Evolutionary conservation across 2,113 vertebrate species (phyloP), one percentile per base, ranked within the genome.

Genomic region (Arizona elegans): DNA sequence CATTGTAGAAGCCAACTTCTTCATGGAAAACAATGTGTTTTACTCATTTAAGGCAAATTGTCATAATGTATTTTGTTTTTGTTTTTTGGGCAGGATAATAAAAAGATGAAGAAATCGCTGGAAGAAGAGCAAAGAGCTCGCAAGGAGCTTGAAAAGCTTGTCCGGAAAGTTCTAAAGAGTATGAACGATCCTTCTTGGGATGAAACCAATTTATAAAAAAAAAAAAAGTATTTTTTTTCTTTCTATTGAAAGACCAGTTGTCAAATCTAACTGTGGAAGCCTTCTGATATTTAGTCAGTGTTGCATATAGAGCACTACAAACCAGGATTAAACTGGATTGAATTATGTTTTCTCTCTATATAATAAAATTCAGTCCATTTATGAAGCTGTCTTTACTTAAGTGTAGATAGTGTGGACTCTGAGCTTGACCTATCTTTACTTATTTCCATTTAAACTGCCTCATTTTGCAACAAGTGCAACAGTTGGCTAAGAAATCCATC

Each of bases 121-220:
- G 99, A 99, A 94, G 99, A 99, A 93, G 99, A 99, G 93, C 99
- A 99, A 96, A 98, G 98, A 96, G 99, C 99, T 50, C 98, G 99
- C 92, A 99, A 98, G 96, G 99, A 99, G 95, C 97, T 99, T 92
- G 99, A 99, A 92, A 99, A 99, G 95, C 98, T 99, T 94, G 98
- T 99, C 96, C 97, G 98, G 96, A 99, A 98, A 94, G 98, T 99
- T 94, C 96, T 99, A 90, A 99, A 99, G 98, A 99, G 97, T 96
- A 98, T 99, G 97, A 99, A 99, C 15, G 99, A 99, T 96, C 98
- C 98, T 10, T 98, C 99, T 11, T 99, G 99, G 99, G 99, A 99
- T 88, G 99, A 99, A 97, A 99, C 99, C 91, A 99, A 99, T 96
- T 98, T 99, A 93, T 99, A 98, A 99, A 93, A 95, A 92, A 1